These are phyloP conservation scores for Alosa alosa DNA, from an alignment of 2,113 vertebrate species.

Conservation along the genomic window DNA sequence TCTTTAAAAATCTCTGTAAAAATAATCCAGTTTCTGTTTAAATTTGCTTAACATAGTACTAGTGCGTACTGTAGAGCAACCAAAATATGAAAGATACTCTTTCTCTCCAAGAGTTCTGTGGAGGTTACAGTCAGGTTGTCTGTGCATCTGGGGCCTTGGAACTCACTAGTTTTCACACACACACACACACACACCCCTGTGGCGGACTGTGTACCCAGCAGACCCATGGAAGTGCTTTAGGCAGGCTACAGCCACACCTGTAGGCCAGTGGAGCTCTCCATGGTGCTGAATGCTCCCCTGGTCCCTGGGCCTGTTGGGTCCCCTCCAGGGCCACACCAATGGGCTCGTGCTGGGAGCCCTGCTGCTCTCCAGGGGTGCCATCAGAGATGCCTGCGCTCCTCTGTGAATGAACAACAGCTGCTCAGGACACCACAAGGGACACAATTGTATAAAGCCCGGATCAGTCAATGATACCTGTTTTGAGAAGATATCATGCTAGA, in stretches of 20 bases:
- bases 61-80: background rate
- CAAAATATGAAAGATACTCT: background rate
- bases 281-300: background rate
- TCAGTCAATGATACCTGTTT: too few species aligned
- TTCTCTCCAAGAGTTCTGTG: background rate
- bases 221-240: background rate
- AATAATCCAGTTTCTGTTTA: too few species aligned
- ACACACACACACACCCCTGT: background rate
- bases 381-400: too few species aligned
- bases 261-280: background rate
- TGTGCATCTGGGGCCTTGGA: background rate
- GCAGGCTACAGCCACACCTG: background rate
- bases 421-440: too few species aligned
- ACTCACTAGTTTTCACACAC: background rate
- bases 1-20: too few species aligned
- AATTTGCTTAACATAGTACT: background rate
- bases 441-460: too few species aligned
- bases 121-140: background rate
- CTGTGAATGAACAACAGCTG: too few species aligned
- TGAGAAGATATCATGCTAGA: too few species aligned
- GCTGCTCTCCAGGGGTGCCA: too few species aligned
- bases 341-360: too few species aligned
- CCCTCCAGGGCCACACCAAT: background rate
- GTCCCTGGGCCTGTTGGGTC: background rate
- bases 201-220: background rate